Conservation (phyloP, 2,797 vertebrate species). For the Coranthus polyacanthus region DNA sequence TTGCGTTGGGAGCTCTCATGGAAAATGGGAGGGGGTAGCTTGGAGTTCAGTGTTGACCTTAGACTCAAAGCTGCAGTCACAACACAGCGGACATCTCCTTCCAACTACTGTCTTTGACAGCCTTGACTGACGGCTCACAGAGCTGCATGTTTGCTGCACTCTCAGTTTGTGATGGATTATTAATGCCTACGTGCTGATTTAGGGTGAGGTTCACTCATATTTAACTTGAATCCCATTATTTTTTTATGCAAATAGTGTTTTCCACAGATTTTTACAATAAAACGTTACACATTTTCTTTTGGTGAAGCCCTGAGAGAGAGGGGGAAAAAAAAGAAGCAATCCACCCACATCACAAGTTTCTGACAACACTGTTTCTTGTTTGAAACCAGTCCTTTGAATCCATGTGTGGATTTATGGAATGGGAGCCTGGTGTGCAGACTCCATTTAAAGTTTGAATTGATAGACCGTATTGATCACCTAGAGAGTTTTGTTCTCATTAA, state of each 20-base stretch:
- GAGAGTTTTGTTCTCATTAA: constrained; percentile 79
- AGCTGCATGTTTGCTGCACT: constrained; percentile 25
- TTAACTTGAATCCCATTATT: constrained; percentile 25
- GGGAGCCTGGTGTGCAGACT: constrained; percentile 60
- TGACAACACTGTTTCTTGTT: constrained; percentile 32
- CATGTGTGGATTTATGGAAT: constrained; percentile 61
- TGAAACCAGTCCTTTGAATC: constrained; percentile 58
- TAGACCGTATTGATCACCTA: constrained; percentile 76
- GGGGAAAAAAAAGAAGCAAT: constrained; percentile 14
- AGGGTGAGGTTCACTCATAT: constrained; percentile 17
- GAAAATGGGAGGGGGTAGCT: constrained; percentile 59
- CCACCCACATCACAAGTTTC: constrained; percentile 35
- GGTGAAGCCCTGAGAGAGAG: constrained; percentile 15
- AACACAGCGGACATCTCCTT: constrained; percentile 48
- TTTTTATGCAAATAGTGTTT: constrained; percentile 11
- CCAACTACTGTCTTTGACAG: constrained; percentile 53
- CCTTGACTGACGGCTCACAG: constrained; percentile 61
- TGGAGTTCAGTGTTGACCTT: constrained; percentile 83
- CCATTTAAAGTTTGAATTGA: constrained; percentile 80
- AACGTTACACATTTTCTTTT: constrained; percentile 19
- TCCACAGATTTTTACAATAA: constrained; percentile 16
- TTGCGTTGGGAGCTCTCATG: constrained; percentile 75
- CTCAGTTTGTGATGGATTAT: constrained; percentile 35
- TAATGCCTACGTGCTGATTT: constrained; percentile 23
- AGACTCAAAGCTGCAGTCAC: constrained; percentile 66